Base-by-base conservation (phyloP, 1,140 invertebrate species). In the Neodiprion pinetum region DNA sequence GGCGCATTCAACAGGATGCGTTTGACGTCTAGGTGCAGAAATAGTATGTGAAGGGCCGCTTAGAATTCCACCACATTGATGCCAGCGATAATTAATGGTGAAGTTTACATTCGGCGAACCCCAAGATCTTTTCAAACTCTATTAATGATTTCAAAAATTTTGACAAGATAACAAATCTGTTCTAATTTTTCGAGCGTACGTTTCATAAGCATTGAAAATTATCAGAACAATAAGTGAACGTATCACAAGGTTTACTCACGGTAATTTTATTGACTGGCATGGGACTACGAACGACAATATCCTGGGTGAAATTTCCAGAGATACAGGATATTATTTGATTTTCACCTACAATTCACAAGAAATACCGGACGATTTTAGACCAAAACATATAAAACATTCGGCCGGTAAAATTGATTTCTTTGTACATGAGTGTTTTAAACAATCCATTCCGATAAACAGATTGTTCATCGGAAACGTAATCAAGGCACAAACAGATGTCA, bases 1-100 rank as follows among this genome's bases (percentile, higher is more conserved):
- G 1, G 89, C 91, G 85, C 94, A 96, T 78, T 93, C 91, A 69
- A 90, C 77, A 0, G 88, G 87, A 14, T 83, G 85, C 0, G 84
- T 76, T 7, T 84, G 76, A 74, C 86, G 86, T 68, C 75, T 83
- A n/a, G 90, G 89, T 50, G 82, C 75, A 50, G 8, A 72, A 40
- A 88, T 76, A 0, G 70, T 76, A 8, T 80, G 75, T 0, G 67
- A 72, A 9, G 82, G 77, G 50, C 80, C 85, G 14, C 48, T 75
- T 9, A 91, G 61, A 21, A 82, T 70, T 17, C 86, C 87, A 70
- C 88, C 88, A 71, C 88, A 89, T 23, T 73, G 11, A 50, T 86
- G 80, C 85, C 87, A 88, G 74, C 86, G 72, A 69, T 90, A 91
- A 4, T 75, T 78, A 7, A 90, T 23, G 40, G 79, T 80, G 69